phyloP scores from a whole-genome alignment of 1,140 invertebrate species.

The Drosophila ercepeae region DNA sequence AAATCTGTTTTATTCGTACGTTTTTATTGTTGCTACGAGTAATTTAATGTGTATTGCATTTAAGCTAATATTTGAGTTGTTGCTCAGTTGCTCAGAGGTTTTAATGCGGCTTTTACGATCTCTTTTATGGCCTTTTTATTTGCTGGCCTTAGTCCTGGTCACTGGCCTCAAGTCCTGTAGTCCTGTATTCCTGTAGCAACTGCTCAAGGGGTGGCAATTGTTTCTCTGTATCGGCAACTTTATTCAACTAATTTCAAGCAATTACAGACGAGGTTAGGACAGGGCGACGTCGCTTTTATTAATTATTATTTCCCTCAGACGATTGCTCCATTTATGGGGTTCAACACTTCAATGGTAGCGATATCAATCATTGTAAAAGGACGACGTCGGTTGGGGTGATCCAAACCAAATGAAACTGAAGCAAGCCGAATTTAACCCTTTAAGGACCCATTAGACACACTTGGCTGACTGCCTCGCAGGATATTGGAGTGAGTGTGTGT shows the following conservation, averaged over 20 bases:
- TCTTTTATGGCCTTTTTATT: slow-evolving; percentile 76
- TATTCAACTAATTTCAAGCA: slow-evolving; percentile 72
- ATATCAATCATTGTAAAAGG: slow-evolving; percentile 50
- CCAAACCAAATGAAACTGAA: not conserved
- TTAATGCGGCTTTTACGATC: slow-evolving; percentile 72
- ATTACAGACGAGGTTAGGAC: slow-evolving; percentile 45
- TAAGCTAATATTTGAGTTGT: slow-evolving; percentile 77
- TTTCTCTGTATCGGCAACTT: slow-evolving; percentile 43
- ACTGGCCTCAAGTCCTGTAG: too few species aligned
- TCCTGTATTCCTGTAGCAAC: slow-evolving; percentile 6
- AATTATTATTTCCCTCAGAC: slow-evolving; percentile 47
- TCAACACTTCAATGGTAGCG: slow-evolving; percentile 6
- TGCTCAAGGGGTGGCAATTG: slow-evolving; percentile 24
- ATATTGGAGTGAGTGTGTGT: slow-evolving; percentile 3
- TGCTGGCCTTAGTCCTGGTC: slow-evolving; percentile 38
- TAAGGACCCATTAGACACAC: slow-evolving; percentile 60
- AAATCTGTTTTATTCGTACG: slow-evolving; percentile 77
- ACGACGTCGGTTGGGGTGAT: not conserved
- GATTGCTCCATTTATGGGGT: slow-evolving; percentile 41
- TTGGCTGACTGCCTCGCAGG: slow-evolving; percentile 40
- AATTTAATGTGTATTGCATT: slow-evolving; percentile 80
- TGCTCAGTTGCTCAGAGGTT: slow-evolving; percentile 42
- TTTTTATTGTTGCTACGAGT: slow-evolving; percentile 78
- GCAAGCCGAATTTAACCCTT: slow-evolving; percentile 43
- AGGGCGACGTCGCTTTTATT: slow-evolving; percentile 25